Evolutionary conservation across 2,888 invertebrate species (phyloP).

Genomic region (Drosophila testacea): DNA sequence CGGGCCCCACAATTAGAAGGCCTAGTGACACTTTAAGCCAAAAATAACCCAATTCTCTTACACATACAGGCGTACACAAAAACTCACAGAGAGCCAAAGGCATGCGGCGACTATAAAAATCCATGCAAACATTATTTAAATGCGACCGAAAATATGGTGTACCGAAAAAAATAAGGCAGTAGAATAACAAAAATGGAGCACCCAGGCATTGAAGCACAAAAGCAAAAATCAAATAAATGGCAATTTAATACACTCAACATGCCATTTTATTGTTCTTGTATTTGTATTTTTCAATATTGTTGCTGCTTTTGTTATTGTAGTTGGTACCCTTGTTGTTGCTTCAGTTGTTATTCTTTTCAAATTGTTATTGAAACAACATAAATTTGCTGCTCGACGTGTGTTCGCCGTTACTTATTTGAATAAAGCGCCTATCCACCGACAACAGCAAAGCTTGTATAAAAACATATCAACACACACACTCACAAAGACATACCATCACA

Average conservation of each 20-base stretch:
- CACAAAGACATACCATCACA: conserved; percentile 2
- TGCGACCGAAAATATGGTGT: conserved; percentile 66
- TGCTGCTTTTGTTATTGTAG: conserved; percentile 15
- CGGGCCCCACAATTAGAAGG: conserved; percentile 55
- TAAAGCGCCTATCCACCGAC: conserved; percentile 36
- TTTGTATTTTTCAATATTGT: conserved; percentile 9
- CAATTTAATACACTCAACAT: conserved; percentile 80
- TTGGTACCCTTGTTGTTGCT: conserved; percentile 40
- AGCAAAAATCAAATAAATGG: conserved; percentile 77
- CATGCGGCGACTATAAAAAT: conserved; percentile 61
- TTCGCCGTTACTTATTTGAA: conserved; percentile 64
- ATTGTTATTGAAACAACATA: conserved; percentile 78
- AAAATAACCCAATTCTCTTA: conserved; percentile 49
- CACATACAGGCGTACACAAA: conserved; percentile 3
- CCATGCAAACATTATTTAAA: conserved; percentile 72
- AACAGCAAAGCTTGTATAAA: conserved; percentile 22
- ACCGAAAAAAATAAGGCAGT: conserved; percentile 20
- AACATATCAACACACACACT: conserved; percentile 8
- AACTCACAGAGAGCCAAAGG: conserved; percentile 34
- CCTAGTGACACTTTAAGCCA: conserved; percentile 59
- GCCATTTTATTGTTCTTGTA: conserved; percentile 57
- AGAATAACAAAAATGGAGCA: conserved; percentile 18
- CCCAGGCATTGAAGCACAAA: conserved; percentile 23
- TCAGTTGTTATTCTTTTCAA: conserved; percentile 59
- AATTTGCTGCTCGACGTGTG: conserved; percentile 70